Percentiles rank a stretch among this genome's conserved stretches.
These are phyloP conservation scores for Chlorodrepanis virens DNA, from an alignment of 2,113 vertebrate species.

Conservation along the genomic window DNA sequence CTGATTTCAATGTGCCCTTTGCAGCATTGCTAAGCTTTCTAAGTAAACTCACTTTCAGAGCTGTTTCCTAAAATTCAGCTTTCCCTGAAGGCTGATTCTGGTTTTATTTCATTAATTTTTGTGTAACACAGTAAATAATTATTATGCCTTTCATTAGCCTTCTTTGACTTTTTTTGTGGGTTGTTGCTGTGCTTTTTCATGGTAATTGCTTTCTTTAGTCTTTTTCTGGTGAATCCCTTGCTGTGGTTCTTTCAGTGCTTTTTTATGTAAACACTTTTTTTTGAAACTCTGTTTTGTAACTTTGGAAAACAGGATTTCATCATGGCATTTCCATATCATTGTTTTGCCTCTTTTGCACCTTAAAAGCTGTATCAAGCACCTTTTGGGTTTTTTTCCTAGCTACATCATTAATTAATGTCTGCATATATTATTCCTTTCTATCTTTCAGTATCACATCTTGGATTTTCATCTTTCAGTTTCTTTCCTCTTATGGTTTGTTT, in stretches of 20 bases:
- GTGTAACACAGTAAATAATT: background rate
- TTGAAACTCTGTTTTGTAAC: background rate
- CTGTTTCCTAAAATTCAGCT: background rate
- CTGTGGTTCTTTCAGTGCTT: background rate
- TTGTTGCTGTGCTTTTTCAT: background rate
- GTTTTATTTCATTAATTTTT: background rate
- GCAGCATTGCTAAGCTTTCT: background rate
- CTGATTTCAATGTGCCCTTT: background rate
- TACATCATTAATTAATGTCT: background rate
- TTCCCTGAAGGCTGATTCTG: background rate
- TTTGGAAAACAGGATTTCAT: background rate
- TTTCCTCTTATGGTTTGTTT: background rate
- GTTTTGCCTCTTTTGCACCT: background rate
- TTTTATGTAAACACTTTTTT: background rate
- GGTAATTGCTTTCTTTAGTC: background rate
- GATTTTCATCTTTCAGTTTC: background rate
- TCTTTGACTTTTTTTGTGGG: background rate
- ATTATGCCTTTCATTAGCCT: background rate
- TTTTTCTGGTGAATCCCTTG: background rate
- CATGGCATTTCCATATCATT: background rate
- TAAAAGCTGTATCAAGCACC: background rate
- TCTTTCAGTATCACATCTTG: background rate
- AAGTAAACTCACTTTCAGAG: background rate
- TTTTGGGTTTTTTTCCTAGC: background rate
- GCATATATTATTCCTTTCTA: background rate